phyloP scores from a whole-genome alignment of 2,113 vertebrate species.

The Accipiter virgatus region DNA sequence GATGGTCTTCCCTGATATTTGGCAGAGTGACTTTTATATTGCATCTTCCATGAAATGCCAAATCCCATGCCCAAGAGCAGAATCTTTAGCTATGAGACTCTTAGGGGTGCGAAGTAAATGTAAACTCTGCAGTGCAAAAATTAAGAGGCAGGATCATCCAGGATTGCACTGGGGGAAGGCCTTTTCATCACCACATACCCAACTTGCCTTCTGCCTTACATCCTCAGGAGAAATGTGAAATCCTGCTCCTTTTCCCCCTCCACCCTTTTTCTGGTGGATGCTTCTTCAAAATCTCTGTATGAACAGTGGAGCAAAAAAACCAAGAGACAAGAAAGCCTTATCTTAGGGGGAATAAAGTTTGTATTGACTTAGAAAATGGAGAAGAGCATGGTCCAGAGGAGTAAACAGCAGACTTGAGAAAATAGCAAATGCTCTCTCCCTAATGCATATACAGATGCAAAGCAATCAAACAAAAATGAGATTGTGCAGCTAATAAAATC shows the following conservation, averaged over 20 bases:
- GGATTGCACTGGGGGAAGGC: not conserved
- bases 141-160: not conserved
- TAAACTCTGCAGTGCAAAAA: not conserved
- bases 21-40: not conserved
- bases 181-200: not conserved
- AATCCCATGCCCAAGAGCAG: not conserved
- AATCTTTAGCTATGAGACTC: not conserved
- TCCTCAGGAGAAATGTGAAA: not conserved
- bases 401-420: not conserved
- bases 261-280: not conserved
- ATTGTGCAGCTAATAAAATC: constrained; percentile 43
- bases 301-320: not conserved
- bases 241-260: not conserved
- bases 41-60: not conserved
- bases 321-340: not conserved
- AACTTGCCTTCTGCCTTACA: not conserved
- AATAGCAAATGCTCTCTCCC: not conserved
- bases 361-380: not conserved
- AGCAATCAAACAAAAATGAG: constrained; percentile 49
- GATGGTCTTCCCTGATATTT: not conserved
- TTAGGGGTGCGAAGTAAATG: not conserved
- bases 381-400: not conserved
- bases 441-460: constrained; percentile 2
- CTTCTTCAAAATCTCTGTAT: not conserved
- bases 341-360: not conserved